phyloP scores from a whole-genome alignment of 2,113 vertebrate species.

The Narcine bancroftii region DNA sequence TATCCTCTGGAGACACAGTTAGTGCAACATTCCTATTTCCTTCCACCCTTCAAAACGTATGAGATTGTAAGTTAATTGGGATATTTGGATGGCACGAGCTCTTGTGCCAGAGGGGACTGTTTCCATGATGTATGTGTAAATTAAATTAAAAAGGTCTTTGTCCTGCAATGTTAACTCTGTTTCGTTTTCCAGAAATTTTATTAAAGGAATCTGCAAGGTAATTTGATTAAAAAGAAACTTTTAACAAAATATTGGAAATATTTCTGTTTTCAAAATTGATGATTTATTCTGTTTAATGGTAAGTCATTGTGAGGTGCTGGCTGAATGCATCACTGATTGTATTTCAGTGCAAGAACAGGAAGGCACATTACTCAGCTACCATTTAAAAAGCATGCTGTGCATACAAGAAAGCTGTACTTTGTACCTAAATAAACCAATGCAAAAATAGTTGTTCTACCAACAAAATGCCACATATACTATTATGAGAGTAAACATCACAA shows the following conservation, averaged over 20 bases:
- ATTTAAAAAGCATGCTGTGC: background rate
- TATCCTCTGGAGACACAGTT: too few relatives aligned
- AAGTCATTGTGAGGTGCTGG: background rate
- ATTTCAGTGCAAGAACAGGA: slow-evolving; percentile 1
- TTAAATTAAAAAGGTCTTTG: too few relatives aligned
- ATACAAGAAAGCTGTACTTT: background rate
- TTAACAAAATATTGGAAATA: background rate
- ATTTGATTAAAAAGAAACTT: background rate
- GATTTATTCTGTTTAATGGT: background rate
- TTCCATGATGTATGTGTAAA: too few relatives aligned
- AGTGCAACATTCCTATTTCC: too few relatives aligned
- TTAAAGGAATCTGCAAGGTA: background rate
- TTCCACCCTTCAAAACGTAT: too few relatives aligned
- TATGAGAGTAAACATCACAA: background rate
- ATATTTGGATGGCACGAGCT: too few relatives aligned
- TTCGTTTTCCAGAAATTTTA: background rate
- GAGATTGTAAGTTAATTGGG: too few relatives aligned
- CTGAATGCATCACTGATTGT: background rate
- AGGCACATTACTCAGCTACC: background rate
- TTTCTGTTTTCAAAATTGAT: background rate
- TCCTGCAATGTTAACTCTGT: background rate
- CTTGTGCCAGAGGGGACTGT: too few relatives aligned
- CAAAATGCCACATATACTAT: background rate
- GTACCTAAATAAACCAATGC: background rate
- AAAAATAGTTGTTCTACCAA: background rate